Conservation (phyloP, 2,888 invertebrate species). For the Eristalinus aeneus region DNA sequence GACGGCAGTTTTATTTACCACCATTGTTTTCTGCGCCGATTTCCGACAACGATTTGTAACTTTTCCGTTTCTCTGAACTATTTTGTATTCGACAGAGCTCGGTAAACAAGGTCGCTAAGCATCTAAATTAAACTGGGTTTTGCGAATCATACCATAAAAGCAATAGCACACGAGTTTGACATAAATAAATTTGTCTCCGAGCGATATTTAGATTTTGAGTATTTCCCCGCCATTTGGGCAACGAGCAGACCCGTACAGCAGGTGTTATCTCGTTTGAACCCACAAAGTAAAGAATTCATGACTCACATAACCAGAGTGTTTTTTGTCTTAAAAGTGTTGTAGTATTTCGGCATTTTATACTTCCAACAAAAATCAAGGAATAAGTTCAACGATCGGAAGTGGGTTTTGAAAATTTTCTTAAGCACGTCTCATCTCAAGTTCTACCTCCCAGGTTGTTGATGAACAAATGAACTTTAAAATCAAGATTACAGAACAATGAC, state of each 20-base stretch:
- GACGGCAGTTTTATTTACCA: not conserved
- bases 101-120: conserved; percentile 46
- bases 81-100: conserved; percentile 52
- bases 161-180: conserved; percentile 48
- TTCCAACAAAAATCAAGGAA: not conserved
- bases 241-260: conserved; percentile 9
- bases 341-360: not conserved
- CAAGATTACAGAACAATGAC: not conserved
- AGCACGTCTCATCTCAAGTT: not conserved
- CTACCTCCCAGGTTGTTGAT: not conserved
- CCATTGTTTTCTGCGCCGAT: conserved; percentile 9
- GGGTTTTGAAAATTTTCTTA: not conserved
- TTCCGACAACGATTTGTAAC: conserved; percentile 29
- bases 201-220: not conserved
- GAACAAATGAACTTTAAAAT: not conserved
- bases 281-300: not conserved
- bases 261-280: conserved; percentile 9
- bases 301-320: not conserved
- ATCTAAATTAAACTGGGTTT: conserved; percentile 45
- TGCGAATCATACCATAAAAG: conserved; percentile 34
- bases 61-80: conserved; percentile 37
- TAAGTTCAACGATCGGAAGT: not conserved
- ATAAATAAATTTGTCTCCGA: conserved; percentile 25
- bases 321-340: not conserved
- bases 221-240: not conserved